A percentile compares a stretch with the other conserved stretches of the same genome.
phyloP scores from a whole-genome alignment of 2,888 invertebrate species.

The Callosobruchus maculatus region DNA sequence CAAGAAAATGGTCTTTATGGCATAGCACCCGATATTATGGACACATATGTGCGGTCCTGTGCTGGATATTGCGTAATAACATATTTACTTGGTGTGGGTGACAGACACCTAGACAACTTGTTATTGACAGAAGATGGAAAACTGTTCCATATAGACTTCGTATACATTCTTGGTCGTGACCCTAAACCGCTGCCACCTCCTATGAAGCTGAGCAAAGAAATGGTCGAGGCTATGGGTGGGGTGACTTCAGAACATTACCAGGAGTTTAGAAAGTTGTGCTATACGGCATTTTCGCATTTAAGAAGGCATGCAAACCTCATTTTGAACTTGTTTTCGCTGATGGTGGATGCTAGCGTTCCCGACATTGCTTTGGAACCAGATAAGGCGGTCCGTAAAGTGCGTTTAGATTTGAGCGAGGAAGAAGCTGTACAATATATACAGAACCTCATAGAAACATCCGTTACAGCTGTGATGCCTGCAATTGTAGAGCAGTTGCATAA shows the following conservation, averaged over 20 bases:
- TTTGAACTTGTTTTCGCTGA: slow-evolving; percentile 93
- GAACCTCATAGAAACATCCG: slow-evolving; percentile 89
- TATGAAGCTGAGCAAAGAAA: slow-evolving; percentile 98
- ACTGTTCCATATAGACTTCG: slow-evolving; percentile 96
- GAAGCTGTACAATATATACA: slow-evolving; percentile 95
- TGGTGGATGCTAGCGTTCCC: slow-evolving; percentile 98
- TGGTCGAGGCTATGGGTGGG: slow-evolving; percentile 98
- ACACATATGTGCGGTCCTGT: slow-evolving; percentile 92
- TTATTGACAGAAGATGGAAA: slow-evolving; percentile 87
- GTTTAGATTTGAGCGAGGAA: slow-evolving; percentile 90
- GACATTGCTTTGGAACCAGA: slow-evolving; percentile 99
- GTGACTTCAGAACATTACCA: slow-evolving; percentile 88
- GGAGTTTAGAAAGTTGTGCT: slow-evolving; percentile 90
- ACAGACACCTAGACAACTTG: slow-evolving; percentile 95
- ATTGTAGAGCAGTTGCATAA: slow-evolving; percentile 96
- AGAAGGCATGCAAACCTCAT: slow-evolving; percentile 93
- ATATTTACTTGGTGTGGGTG: slow-evolving; percentile 87
- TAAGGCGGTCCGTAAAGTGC: slow-evolving; percentile 95
- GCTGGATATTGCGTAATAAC: slow-evolving; percentile 99
- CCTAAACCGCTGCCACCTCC: slow-evolving; percentile 98
- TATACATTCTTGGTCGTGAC: slow-evolving; percentile 94
- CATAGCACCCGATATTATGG: slow-evolving; percentile 92
- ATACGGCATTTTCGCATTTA: slow-evolving; percentile 93
- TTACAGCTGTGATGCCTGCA: slow-evolving; percentile 93
- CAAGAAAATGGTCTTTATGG: slow-evolving; percentile 86